phyloP scores from a whole-genome alignment of 2,113 vertebrate genomes.

The Leiothrix lutea region DNA sequence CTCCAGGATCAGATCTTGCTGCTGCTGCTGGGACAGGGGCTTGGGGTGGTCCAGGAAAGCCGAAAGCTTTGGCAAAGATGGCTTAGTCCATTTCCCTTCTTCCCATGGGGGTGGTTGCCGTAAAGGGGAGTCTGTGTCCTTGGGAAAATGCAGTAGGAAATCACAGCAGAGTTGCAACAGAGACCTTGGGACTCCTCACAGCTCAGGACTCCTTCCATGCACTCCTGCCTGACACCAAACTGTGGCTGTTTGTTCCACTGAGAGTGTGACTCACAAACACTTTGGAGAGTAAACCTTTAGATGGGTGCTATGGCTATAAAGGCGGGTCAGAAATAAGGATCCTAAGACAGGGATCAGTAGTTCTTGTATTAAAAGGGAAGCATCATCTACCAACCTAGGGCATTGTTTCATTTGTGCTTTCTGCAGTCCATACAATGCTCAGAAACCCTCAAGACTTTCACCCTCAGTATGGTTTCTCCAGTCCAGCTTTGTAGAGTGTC shows the following conservation, averaged over 20 bases:
- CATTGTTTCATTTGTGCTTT: neutral
- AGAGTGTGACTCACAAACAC: neutral
- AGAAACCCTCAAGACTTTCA: neutral
- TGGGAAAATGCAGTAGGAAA: neutral
- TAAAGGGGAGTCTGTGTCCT: rapidly evolving
- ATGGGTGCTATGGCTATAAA: neutral
- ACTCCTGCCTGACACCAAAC: neutral
- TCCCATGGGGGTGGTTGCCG: rapidly evolving
- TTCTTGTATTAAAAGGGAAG: neutral
- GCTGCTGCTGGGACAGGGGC: neutral
- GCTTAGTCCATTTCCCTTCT: neutral
- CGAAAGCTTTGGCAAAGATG: rapidly evolving
- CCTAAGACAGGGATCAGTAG: neutral
- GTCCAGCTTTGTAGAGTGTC: neutral
- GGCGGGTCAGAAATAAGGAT: neutral
- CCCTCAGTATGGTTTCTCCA: neutral
- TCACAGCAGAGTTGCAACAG: neutral
- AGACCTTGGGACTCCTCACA: neutral
- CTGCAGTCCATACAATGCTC: neutral
- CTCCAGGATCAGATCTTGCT: neutral
- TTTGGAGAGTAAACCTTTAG: neutral
- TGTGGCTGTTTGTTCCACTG: neutral
- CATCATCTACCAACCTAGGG: neutral
- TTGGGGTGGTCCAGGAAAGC: rapidly evolving
- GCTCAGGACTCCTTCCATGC: rapidly evolving